Conservation (phyloP, 2,888 invertebrate species). For the Caenorhabditis sulstoni region DNA sequence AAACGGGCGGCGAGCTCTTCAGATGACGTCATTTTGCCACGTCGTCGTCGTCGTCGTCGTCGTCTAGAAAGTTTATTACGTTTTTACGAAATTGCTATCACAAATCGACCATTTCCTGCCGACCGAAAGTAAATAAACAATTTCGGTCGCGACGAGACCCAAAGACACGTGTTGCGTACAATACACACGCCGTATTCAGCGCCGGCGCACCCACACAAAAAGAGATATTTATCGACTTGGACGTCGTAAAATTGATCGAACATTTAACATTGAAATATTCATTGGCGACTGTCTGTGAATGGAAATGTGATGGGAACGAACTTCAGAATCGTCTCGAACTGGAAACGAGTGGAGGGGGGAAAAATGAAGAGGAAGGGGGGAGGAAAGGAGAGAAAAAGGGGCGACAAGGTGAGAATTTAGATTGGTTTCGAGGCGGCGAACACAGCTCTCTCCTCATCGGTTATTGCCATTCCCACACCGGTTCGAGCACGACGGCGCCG, state of each 20-base stretch:
- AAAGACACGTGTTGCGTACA: constrained; percentile 10
- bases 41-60: too few relatives aligned
- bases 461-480: constrained; percentile 56
- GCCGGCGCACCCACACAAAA: not conserved
- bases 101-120: too few relatives aligned
- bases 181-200: too few relatives aligned
- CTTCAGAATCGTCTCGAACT: too few relatives aligned
- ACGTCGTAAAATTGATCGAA: too few relatives aligned
- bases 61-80: too few relatives aligned
- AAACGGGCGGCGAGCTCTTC: constrained; percentile 43
- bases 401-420: too few relatives aligned
- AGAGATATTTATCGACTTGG: too few relatives aligned
- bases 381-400: not conserved
- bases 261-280: constrained; percentile 36
- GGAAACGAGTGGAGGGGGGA: constrained; percentile 32
- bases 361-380: not conserved
- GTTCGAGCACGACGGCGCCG: constrained; percentile 37
- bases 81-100: too few relatives aligned
- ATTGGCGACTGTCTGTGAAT: constrained; percentile 57
- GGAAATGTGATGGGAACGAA: constrained; percentile 14
- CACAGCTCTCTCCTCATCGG: not conserved
- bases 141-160: not conserved
- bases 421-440: too few relatives aligned
- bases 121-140: not conserved
- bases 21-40: not conserved